phyloP scores from a whole-genome alignment of 2,797 vertebrate genomes.

The Neopelma chrysocephalum region DNA sequence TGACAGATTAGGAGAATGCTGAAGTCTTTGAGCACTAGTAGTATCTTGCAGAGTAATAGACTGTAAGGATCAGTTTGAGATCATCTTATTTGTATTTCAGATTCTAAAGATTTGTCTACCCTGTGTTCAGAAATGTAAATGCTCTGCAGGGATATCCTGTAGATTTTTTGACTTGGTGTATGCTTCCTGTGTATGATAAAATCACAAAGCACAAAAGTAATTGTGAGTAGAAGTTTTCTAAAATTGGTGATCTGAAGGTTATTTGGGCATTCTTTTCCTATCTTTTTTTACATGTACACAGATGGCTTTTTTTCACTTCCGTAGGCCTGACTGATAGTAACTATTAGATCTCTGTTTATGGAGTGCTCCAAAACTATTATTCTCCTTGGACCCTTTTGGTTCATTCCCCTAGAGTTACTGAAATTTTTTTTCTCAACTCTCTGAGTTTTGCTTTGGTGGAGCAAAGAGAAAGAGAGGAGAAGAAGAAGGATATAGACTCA shows the following conservation, averaged over 20 bases:
- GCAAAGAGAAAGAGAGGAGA: neutral
- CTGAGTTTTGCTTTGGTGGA: neutral
- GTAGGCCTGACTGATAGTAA: neutral
- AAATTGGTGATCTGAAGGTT: neutral
- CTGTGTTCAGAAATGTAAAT: neutral
- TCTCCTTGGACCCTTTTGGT: neutral
- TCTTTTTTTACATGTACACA: neutral
- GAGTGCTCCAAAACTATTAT: neutral
- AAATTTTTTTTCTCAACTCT: neutral
- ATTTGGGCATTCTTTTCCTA: neutral
- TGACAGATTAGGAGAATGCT: neutral
- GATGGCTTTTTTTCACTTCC: neutral
- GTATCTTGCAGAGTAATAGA: neutral
- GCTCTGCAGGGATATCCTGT: neutral
- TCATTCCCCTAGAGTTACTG: neutral
- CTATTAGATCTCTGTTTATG: neutral
- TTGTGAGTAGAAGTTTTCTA: neutral
- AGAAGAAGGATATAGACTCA: neutral
- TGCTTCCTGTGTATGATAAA: neutral
- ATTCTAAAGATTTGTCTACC: neutral
- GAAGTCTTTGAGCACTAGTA: neutral
- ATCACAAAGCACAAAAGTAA: neutral
- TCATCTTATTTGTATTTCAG: neutral
- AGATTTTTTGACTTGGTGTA: neutral
- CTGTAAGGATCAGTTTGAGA: neutral